These are phyloP conservation scores for Nephrotoma appendiculata DNA, from an alignment of 2,888 invertebrate species.

Conservation along the genomic window DNA sequence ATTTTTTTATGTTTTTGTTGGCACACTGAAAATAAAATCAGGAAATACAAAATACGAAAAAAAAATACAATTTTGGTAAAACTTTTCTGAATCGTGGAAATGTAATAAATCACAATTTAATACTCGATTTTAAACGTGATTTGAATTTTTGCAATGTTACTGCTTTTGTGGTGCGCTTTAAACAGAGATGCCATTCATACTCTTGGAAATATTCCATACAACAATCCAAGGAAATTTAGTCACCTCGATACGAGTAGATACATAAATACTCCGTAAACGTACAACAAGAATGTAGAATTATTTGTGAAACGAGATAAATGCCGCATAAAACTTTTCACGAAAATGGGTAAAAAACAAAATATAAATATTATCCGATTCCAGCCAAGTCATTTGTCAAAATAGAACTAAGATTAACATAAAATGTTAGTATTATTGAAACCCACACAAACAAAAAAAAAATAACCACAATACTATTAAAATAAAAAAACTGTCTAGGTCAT, in stretches of 20 bases:
- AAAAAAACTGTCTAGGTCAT: not conserved
- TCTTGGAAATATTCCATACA: not conserved
- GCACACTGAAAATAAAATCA: not conserved
- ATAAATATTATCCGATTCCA: not conserved
- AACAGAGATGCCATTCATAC: not conserved
- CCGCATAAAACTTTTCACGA: not conserved
- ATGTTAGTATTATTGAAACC: not conserved
- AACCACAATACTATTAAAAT: not conserved
- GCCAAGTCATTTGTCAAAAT: not conserved
- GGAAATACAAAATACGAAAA: not conserved
- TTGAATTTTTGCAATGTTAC: not conserved
- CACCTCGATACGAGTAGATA: too few species aligned
- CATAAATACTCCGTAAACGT: not conserved
- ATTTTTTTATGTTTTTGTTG: not conserved
- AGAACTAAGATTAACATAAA: not conserved
- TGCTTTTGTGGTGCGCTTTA: not conserved
- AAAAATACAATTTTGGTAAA: not conserved
- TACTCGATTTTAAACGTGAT: not conserved
- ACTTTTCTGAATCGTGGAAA: not conserved
- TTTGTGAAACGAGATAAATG: not conserved
- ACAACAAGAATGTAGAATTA: not conserved
- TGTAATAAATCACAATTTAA: not conserved
- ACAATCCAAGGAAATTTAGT: not conserved
- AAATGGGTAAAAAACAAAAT: not conserved
- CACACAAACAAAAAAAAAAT: not conserved